phyloP scores from a whole-genome alignment of 2,797 vertebrate genomes.

The Sarcoramphus papa region DNA sequence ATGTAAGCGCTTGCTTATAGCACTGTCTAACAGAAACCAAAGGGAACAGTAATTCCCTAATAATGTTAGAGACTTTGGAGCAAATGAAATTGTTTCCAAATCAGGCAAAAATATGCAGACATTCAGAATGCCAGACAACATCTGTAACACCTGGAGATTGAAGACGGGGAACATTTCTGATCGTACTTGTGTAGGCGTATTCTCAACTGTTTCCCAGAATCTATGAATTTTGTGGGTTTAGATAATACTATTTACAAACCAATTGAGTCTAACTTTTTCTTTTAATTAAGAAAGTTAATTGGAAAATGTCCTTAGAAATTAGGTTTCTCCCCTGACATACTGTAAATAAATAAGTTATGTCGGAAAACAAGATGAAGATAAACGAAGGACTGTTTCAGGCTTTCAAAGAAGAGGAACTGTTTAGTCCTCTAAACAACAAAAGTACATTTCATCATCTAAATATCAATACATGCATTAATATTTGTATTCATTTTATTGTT shows the following conservation, averaged over 20 bases:
- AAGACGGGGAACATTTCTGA: neutral
- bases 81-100: neutral
- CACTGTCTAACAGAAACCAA: neutral
- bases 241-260: neutral
- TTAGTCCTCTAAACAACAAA: neutral
- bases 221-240: neutral
- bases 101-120: neutral
- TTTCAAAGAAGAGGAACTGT: neutral
- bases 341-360: constrained; percentile 19
- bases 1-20: neutral
- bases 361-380: constrained; percentile 14
- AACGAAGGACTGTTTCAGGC: neutral
- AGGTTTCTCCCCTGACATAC: neutral
- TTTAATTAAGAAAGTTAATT: constrained; percentile 34
- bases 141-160: neutral
- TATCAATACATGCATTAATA: neutral
- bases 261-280: neutral
- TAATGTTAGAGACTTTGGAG: neutral
- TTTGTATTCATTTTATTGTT: neutral
- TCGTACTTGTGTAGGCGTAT: neutral
- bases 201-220: neutral
- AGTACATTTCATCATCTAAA: neutral
- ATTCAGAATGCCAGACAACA: neutral
- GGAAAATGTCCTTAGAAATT: constrained; percentile 28
- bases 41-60: neutral